phyloP scores from a whole-genome alignment of 2,113 vertebrate genomes.

The Rhea pennata region DNA sequence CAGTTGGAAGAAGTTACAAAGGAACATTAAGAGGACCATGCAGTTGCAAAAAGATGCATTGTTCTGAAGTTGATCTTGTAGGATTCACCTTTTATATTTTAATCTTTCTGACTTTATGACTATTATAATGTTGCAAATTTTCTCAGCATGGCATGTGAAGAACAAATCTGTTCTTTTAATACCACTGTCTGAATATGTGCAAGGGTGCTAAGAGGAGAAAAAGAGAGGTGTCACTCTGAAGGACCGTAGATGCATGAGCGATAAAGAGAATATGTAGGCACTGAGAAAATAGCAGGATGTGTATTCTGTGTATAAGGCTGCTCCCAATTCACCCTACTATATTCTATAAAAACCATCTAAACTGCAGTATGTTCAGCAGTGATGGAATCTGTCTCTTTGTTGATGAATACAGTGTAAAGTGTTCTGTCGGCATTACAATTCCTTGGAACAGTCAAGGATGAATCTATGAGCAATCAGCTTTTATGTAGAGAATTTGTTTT shows the following conservation, averaged over 20 bases:
- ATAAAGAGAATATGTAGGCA: neutral
- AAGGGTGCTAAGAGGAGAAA: neutral
- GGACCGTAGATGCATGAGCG: neutral
- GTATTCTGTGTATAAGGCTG: conserved; percentile 1
- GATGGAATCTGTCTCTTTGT: conserved; percentile 50
- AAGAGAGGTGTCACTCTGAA: neutral
- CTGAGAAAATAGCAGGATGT: conserved; percentile 28
- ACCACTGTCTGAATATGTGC: neutral
- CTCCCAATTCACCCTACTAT: conserved; percentile 13
- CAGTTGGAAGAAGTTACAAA: neutral
- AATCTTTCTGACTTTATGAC: neutral
- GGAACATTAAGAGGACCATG: neutral
- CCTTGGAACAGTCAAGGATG: conserved; percentile 51
- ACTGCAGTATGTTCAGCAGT: conserved; percentile 35
- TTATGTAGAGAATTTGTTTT: conserved; percentile 75
- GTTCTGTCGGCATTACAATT: conserved; percentile 33
- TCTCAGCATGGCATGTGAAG: neutral
- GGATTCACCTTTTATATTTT: neutral
- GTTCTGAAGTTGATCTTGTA: neutral
- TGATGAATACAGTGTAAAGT: conserved; percentile 7
- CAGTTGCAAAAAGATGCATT: neutral
- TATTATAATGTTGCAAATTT: neutral
- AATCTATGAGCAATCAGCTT: conserved; percentile 70
- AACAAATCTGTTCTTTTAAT: neutral
- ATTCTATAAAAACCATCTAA: neutral